Percentiles rank a stretch among this genome's conserved stretches.
Evolutionary conservation across 2,888 invertebrate species (phyloP).

Genomic region (Tenthredo scrophulariae): DNA sequence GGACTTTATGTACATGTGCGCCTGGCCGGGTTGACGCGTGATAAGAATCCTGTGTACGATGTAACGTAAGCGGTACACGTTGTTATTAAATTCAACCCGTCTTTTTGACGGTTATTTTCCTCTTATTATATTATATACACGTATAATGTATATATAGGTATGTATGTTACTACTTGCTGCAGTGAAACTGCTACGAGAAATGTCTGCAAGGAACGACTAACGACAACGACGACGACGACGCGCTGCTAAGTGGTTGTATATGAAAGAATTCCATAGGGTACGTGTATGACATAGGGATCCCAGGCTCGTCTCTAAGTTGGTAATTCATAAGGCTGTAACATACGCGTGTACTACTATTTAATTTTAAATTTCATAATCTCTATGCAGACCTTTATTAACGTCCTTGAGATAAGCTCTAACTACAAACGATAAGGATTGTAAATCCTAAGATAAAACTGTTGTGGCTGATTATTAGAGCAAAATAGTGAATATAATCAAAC

Average conservation of each 20-base stretch:
- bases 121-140: not conserved
- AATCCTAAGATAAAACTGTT: not conserved
- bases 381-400: not conserved
- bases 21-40: slow-evolving; percentile 9
- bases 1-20: slow-evolving; percentile 2
- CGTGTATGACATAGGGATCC: slow-evolving; percentile 43
- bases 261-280: slow-evolving; percentile 51
- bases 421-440: not conserved
- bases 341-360: not conserved
- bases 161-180: not conserved
- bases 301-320: slow-evolving; percentile 22
- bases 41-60: slow-evolving; percentile 30
- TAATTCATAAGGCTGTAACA: not conserved
- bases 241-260: slow-evolving; percentile 51
- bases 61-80: not conserved
- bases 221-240: slow-evolving; percentile 26
- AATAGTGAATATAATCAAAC: not conserved
- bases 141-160: not conserved
- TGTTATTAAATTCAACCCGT: slow-evolving; percentile 8
- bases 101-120: not conserved
- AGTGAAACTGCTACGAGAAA: slow-evolving; percentile 33
- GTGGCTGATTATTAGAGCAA: not conserved
- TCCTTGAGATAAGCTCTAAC: slow-evolving; percentile 12
- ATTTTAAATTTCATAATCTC: not conserved
- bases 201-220: slow-evolving; percentile 15